Percentiles rank a stretch among this genome's conserved stretches.
Evolutionary conservation across 2,113 vertebrate genomes (phyloP).

Genomic region (Entosphenus tridentatus): DNA sequence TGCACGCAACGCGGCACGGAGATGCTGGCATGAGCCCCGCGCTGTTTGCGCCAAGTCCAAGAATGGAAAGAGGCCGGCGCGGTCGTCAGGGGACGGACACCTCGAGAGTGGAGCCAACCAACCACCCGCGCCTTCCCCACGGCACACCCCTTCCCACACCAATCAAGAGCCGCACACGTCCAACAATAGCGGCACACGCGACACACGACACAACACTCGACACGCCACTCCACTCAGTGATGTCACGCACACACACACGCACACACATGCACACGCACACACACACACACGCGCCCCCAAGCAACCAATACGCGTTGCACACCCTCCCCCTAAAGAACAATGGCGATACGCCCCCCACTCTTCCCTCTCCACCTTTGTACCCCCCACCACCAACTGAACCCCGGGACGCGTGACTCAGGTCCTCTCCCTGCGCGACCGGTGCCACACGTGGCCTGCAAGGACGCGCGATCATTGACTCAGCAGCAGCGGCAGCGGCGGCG

Average conservation of each 20-base stretch:
- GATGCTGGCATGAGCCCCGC: slow-evolving; percentile 22
- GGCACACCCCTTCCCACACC: slow-evolving; percentile 13
- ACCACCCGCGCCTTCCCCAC: neutral
- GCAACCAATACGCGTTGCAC: neutral
- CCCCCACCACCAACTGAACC: neutral
- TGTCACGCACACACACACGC: neutral
- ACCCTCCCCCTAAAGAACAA: neutral
- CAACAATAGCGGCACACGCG: too few relatives aligned
- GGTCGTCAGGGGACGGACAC: slow-evolving; percentile 8
- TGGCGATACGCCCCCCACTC: neutral
- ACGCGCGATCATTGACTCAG: too few relatives aligned
- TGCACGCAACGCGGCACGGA: slow-evolving; percentile 23
- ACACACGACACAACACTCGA: too few relatives aligned
- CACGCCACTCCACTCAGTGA: too few relatives aligned
- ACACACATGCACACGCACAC: neutral
- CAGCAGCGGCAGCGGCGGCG: too few relatives aligned
- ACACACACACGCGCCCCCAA: neutral
- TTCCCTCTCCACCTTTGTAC: neutral
- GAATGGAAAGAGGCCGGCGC: slow-evolving; percentile 13
- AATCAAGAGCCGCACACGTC: neutral
- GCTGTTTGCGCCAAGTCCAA: slow-evolving; percentile 14
- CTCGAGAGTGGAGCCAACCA: neutral
- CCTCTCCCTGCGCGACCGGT: neutral
- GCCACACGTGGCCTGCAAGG: too few relatives aligned
- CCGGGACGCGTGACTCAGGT: neutral